These are phyloP conservation scores for Isotomurus palustris DNA, from an alignment of 2,888 invertebrate genomes.

Conservation along the genomic window DNA sequence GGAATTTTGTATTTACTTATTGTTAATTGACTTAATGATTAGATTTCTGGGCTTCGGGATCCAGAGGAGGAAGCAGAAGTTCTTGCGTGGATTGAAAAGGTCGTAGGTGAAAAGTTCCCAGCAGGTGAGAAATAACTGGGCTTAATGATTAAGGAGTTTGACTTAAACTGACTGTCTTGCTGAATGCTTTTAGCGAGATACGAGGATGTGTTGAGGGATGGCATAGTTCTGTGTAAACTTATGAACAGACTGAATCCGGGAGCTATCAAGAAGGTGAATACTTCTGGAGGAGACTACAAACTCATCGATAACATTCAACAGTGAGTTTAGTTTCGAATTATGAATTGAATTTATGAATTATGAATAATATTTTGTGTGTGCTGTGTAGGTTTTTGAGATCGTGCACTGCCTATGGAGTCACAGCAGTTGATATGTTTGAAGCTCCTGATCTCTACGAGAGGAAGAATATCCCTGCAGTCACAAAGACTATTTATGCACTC, in stretches of 20 bases:
- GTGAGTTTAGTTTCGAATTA: slow-evolving; percentile 55
- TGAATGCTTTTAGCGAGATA: slow-evolving; percentile 51
- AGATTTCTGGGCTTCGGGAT: slow-evolving; percentile 78
- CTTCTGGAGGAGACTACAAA: slow-evolving; percentile 83
- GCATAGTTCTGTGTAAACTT: slow-evolving; percentile 77
- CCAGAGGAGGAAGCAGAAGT: slow-evolving; percentile 74
- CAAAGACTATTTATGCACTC: slow-evolving; percentile 79
- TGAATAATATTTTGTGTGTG: not conserved
- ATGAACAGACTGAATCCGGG: slow-evolving; percentile 87
- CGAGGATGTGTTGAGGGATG: slow-evolving; percentile 75
- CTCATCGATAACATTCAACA: slow-evolving; percentile 93
- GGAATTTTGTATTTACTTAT: not conserved
- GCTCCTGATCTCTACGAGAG: slow-evolving; percentile 87
- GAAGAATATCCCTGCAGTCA: slow-evolving; percentile 82
- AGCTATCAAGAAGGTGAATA: slow-evolving; percentile 75
- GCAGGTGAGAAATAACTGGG: slow-evolving; percentile 49
- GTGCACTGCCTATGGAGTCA: slow-evolving; percentile 75
- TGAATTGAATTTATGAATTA: slow-evolving; percentile 2
- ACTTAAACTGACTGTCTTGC: slow-evolving; percentile 1
- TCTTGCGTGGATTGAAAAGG: slow-evolving; percentile 77
- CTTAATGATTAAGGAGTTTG: not conserved
- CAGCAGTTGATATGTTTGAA: slow-evolving; percentile 81
- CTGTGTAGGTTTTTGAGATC: slow-evolving; percentile 71
- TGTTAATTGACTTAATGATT: too few relatives aligned
- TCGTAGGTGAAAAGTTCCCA: slow-evolving; percentile 73